Evolutionary conservation across 1,140 invertebrate genomes (phyloP).

Genomic region (Pseudomyrmex sp.): DNA sequence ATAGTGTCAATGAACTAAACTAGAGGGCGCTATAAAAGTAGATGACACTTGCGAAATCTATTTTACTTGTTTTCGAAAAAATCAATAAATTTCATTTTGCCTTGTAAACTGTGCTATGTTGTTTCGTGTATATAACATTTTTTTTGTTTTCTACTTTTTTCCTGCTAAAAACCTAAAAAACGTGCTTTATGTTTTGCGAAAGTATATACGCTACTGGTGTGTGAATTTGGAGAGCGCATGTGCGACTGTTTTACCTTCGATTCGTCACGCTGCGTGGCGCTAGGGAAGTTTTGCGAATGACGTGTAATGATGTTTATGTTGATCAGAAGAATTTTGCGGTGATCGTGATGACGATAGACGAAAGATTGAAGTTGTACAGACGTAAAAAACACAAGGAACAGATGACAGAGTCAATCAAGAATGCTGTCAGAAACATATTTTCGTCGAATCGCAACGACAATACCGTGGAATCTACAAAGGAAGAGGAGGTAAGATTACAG

Average conservation of each 20-base stretch:
- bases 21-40: too few species aligned
- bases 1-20: too few species aligned
- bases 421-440: constrained; percentile 68
- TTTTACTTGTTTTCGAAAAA: too few species aligned
- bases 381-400: constrained; percentile 72
- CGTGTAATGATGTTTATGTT: neutral
- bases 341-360: constrained; percentile 67
- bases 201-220: too few species aligned
- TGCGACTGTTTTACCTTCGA: neutral
- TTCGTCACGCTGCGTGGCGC: neutral
- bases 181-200: too few species aligned
- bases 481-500: constrained; percentile 76
- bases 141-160: too few species aligned
- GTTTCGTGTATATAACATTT: too few species aligned
- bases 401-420: constrained; percentile 75
- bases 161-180: too few species aligned
- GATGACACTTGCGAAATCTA: too few species aligned
- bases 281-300: neutral
- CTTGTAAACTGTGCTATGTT: too few species aligned
- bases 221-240: too few species aligned
- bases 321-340: neutral
- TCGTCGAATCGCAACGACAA: constrained; percentile 66
- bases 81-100: too few species aligned
- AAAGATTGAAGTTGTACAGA: constrained; percentile 76
- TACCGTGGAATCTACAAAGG: neutral